Percentiles rank a stretch among this genome's conserved stretches.
Evolutionary conservation across 1,140 invertebrate species (phyloP).

Genomic region (Drosophila sucinea): DNA sequence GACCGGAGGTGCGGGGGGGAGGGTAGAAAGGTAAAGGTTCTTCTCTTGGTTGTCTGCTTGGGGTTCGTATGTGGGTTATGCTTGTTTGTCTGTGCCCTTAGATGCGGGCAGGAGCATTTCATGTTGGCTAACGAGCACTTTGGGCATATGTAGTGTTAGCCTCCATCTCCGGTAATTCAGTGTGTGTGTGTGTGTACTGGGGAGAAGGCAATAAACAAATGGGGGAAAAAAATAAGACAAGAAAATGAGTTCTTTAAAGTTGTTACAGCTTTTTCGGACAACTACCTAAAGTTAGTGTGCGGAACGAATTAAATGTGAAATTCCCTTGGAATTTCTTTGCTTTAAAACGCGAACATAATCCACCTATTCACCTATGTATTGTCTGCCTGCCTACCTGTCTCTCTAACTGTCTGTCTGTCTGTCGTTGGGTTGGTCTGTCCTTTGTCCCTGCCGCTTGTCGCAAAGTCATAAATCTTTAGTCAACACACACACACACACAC

Average conservation of each 20-base stretch:
- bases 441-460: conserved; percentile 30
- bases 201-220: conserved; percentile 6
- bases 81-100: conserved; percentile 16
- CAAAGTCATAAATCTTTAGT: conserved; percentile 73
- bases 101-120: conserved; percentile 67
- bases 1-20: not conserved
- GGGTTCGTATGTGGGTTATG: conserved; percentile 7
- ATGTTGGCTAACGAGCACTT: conserved; percentile 71
- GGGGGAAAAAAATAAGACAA: not conserved
- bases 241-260: conserved; percentile 14
- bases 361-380: not conserved
- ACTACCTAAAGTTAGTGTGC: not conserved
- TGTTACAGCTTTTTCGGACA: not conserved
- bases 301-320: no score
- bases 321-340: not conserved
- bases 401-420: conserved; percentile 28
- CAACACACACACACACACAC: conserved; percentile 22
- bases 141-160: conserved; percentile 52
- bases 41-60: conserved; percentile 7
- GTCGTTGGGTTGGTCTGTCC: not conserved
- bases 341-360: not conserved
- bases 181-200: not conserved
- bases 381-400: not conserved
- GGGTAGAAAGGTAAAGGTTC: not conserved
- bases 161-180: conserved; percentile 3